Evolutionary conservation across 2,113 vertebrate genomes (phyloP), one percentile per base, ranked within the genome.

Genomic region (Oncorhynchus masou): DNA sequence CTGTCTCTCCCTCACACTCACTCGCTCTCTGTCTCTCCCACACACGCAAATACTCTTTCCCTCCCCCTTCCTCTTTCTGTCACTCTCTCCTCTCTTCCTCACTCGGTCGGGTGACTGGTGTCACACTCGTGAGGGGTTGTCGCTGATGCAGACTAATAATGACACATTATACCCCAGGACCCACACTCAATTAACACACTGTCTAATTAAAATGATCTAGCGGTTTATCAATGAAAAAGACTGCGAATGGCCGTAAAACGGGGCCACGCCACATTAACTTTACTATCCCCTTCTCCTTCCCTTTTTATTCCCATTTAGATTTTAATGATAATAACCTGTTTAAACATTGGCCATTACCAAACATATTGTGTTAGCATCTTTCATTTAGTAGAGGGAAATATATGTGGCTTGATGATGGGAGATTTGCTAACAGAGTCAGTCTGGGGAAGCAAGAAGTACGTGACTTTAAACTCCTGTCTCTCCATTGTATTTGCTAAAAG

Each of bases 141-240:
- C 84, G 79, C 62, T 87, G 91, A 92, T 79, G 79, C 83, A 87
- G 86, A 92, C 87, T 82, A 87, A 92, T 88, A 87, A 89, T 90
- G 88, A 89, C 90, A 88, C 81, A 83, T 89, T 82, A 67, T 84
- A 88, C 89, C 80, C 77, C 74, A 76, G 87, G 88, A 93, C 86
- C 87, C 80, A 83, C 83, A 86, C 84, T 91, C 87, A 92, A 92
- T 93, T 90, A 92, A 91, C 91, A 91, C 88, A 73, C 85, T 91
- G 90, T 90, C 92, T 92, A 93, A 93, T 93, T 91, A 91, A 93
- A 93, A 88, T 87, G 86, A 93, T 91, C 83, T 27, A 27, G 27
- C 27, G 27, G 27, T 27, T 88, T 90, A 88, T 89, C 84, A 74
- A 83, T 81, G 76, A 45, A 78, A 83, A 80, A 83, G 85, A 88